Evolutionary conservation across 1,140 invertebrate genomes (phyloP), one percentile per base, ranked within the genome.

Genomic region (Drosophila pachea): DNA sequence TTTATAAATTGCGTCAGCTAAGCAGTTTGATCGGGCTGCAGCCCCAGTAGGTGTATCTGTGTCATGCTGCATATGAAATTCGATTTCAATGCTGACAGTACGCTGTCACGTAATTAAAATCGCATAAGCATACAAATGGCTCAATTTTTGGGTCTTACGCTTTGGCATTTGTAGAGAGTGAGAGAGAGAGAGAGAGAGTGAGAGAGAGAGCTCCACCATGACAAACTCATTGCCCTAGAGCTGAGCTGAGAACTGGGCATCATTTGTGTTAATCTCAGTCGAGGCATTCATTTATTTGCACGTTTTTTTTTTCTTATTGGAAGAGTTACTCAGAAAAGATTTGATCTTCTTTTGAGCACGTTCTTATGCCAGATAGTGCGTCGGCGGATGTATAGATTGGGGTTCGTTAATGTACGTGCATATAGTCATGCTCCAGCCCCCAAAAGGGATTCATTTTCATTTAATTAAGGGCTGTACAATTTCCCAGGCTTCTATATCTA

Each of bases 81-180:
- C 68, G 60, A 73, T 84, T 84, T 76, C 76, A 84, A 84, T 79
- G 78, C 72, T 77, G 43, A 71, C 77, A 71, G 48, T 74, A 55
- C 50, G 70, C 73, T 69, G 81, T 84, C 81, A 86, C 81, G 81
- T 84, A 81, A 84, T 84, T 84, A 76, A 84, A 86, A 59, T 74
- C 76, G 63, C 76, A 69, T 70, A 73, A 84, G 71, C 65, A 70
- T 68, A 78, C 63, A 68, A 68, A 73, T 61, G 52, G 49, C 22
- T 22, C 22, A 58, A 55, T 49, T 68, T 72, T 72, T 49, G 45
- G 48, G 6, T 52, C n/a, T 14, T 76, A 86, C 81, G 79, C 81
- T 16, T 76, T 68, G 81, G 81, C 60, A 86, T 81, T 73, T 70
- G 60, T 56, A 36, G 36, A 43, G 53, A 49, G 55, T n/a, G n/a